These are phyloP conservation scores for Gymnoscopelus braueri DNA, from an alignment of 2,797 vertebrate genomes.

Conservation along the genomic window DNA sequence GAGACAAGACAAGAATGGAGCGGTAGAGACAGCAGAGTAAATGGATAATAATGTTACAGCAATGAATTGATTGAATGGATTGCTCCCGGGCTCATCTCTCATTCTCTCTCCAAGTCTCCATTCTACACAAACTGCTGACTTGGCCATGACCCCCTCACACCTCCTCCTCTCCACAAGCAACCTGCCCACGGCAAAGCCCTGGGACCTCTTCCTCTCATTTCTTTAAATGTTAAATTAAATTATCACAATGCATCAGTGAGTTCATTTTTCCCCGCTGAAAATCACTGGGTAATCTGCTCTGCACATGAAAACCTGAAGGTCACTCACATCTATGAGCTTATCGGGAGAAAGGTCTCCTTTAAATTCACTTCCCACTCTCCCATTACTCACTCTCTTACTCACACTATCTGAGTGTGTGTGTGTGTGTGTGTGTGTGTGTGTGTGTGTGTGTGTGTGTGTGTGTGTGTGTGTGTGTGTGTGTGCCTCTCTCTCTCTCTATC, in stretches of 20 bases:
- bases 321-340: slow-evolving; percentile 43
- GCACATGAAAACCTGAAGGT: slow-evolving; percentile 76
- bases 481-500: slow-evolving; percentile 26
- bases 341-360: slow-evolving; percentile 1
- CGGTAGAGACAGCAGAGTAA: slow-evolving; percentile 44
- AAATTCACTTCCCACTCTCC: slow-evolving; percentile 44
- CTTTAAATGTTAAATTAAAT: slow-evolving; percentile 76
- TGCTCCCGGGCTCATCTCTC: slow-evolving; percentile 65
- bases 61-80: slow-evolving; percentile 58
- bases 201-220: slow-evolving; percentile 58
- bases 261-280: slow-evolving; percentile 62
- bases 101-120: slow-evolving; percentile 44
- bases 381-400: too few relatives aligned
- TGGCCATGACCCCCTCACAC: slow-evolving; percentile 21
- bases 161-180: slow-evolving; percentile 1
- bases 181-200: slow-evolving; percentile 56
- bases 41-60: slow-evolving; percentile 26
- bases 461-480: slow-evolving; percentile 5
- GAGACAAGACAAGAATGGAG: slow-evolving; percentile 10
- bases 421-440: slow-evolving; percentile 11
- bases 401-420: neutral
- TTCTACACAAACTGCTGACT: slow-evolving; percentile 77
- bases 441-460: slow-evolving; percentile 12
- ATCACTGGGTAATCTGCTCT: slow-evolving; percentile 65
- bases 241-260: slow-evolving; percentile 74